Evolutionary conservation across 2,888 invertebrate species (phyloP).

Genomic region (Caenorhabditis plicata): DNA sequence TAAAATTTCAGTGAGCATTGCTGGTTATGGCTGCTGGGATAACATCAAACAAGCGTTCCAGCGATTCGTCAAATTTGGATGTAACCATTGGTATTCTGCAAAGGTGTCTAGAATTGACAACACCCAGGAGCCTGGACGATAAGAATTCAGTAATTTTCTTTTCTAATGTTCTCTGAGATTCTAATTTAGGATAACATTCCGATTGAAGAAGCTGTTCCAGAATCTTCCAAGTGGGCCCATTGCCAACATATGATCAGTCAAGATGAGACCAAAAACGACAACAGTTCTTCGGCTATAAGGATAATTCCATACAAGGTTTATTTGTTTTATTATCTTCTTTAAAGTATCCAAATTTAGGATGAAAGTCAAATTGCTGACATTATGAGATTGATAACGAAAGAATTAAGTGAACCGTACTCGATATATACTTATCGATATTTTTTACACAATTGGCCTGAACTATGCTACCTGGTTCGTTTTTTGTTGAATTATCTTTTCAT

Average conservation of each 20-base stretch:
- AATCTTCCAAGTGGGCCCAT: slow-evolving; percentile 47
- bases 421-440: slow-evolving; percentile 99
- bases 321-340: background rate
- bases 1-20: too few species aligned
- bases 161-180: background rate
- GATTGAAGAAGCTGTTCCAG: slow-evolving; percentile 34
- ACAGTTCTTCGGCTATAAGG: too few species aligned
- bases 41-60: too few species aligned
- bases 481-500: slow-evolving; percentile 2
- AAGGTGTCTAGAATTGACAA: slow-evolving; percentile 23
- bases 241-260: slow-evolving; percentile 44
- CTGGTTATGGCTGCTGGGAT: too few species aligned
- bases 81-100: slow-evolving; percentile 20
- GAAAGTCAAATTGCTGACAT: slow-evolving; percentile 98
- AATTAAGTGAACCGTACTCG: slow-evolving; percentile 98
- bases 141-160: background rate
- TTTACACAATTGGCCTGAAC: slow-evolving; percentile 99
- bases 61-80: slow-evolving; percentile 8
- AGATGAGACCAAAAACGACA: slow-evolving; percentile 32
- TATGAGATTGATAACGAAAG: slow-evolving; percentile 97
- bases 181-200: slow-evolving; percentile 9
- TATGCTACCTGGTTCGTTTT: slow-evolving; percentile 84
- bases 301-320: slow-evolving; percentile 23
- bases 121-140: slow-evolving; percentile 7
- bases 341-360: slow-evolving; percentile 69